These are phyloP conservation scores for Trissonchulus latispiculum DNA, from an alignment of 2,888 invertebrate genomes.

Conservation along the genomic window DNA sequence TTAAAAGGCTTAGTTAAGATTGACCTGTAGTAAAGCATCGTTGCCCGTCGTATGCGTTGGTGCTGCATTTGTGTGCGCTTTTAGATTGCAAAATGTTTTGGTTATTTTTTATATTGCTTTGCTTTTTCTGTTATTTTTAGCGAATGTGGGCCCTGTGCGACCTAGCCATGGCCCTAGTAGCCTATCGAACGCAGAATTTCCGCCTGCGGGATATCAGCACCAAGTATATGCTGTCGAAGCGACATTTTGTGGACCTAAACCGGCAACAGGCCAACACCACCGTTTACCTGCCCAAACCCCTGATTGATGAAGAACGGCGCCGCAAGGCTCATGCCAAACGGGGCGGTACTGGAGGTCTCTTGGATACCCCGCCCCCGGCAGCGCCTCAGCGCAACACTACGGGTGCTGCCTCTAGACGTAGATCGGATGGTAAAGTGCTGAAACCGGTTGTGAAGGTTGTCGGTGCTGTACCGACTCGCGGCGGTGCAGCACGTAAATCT, in stretches of 20 bases:
- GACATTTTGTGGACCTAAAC: slow-evolving; percentile 46
- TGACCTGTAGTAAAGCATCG: too few species aligned
- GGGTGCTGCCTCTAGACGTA: background rate
- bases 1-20: too few species aligned
- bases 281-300: slow-evolving; percentile 39
- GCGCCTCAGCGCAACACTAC: too few species aligned
- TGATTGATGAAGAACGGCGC: slow-evolving; percentile 14
- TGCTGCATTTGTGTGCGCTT: too few species aligned
- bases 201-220: slow-evolving; percentile 79
- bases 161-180: slow-evolving; percentile 76
- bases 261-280: slow-evolving; percentile 41
- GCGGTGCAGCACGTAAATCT: too few species aligned
- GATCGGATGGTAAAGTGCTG: background rate
- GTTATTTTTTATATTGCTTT: too few species aligned
- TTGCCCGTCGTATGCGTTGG: too few species aligned
- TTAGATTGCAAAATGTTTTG: too few species aligned
- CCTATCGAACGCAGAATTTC: slow-evolving; percentile 72
- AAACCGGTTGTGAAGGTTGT: background rate
- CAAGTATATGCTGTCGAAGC: slow-evolving; percentile 73
- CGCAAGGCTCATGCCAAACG: background rate
- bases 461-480: too few species aligned
- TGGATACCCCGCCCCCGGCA: too few species aligned
- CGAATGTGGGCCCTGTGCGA: slow-evolving; percentile 96
- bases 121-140: slow-evolving; percentile 53
- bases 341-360: background rate